These are phyloP conservation scores for Nannobrachium achirus DNA, from an alignment of 2,113 vertebrate genomes.

Conservation along the genomic window DNA sequence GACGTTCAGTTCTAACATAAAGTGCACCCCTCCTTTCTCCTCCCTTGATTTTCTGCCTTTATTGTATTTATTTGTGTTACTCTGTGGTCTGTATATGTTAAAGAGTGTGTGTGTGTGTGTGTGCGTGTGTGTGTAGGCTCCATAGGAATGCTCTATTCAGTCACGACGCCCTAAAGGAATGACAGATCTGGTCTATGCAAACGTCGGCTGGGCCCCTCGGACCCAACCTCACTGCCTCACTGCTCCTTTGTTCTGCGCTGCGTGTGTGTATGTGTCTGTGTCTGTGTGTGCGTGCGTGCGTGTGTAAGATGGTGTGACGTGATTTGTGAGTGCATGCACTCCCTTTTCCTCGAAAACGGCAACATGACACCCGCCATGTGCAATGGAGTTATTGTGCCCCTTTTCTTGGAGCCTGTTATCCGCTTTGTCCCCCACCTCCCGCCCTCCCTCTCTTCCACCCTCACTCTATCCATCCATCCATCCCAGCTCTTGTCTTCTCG, in stretches of 20 bases:
- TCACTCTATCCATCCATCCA: conserved; percentile 16
- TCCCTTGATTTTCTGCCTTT: neutral
- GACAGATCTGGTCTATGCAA: conserved; percentile 56
- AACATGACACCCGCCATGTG: conserved; percentile 43
- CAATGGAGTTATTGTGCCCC: no score
- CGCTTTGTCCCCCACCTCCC: neutral
- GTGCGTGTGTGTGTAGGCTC: conserved; percentile 26
- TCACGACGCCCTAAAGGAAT: conserved; percentile 50
- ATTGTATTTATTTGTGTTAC: conserved; percentile 8
- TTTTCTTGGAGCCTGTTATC: neutral
- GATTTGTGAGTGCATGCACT: conserved; percentile 14
- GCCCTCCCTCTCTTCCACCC: conserved; percentile 14
- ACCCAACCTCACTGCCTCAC: conserved; percentile 44
- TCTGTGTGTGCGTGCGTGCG: conserved; percentile 8
- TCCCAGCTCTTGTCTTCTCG: conserved; percentile 19
- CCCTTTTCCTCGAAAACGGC: conserved; percentile 32
- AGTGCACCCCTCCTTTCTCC: no score
- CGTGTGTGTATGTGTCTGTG: neutral
- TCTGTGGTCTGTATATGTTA: neutral
- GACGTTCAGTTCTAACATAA: no score
- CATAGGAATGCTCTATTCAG: conserved; percentile 61
- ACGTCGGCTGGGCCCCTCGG: conserved; percentile 45
- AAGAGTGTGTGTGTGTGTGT: conserved; percentile 1
- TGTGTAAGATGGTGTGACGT: conserved; percentile 7
- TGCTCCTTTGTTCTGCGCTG: conserved; percentile 49